Conservation (phyloP, 2,113 vertebrate genomes). For the cat (Felis catus) region F.catus_Fca126_mat1.0 CM031412.1:131252001-131252500, state of each 20-base stretch:
- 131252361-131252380: background rate
- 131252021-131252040: background rate
- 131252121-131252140: background rate
- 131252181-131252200: background rate
- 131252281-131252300: background rate
- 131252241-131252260: background rate
- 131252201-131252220: background rate
- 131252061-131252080: background rate
- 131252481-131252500: constrained; percentile 11
- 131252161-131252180: background rate
- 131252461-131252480: background rate
- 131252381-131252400: background rate
- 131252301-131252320: background rate
- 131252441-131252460: constrained; percentile 29
- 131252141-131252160: background rate
- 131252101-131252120: background rate
- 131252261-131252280: background rate
- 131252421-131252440: background rate
- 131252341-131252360: background rate
- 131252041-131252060: background rate
- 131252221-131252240: background rate
- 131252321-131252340: background rate
- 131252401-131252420: background rate
- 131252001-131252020: background rate
- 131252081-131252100: background rate